A percentile compares a stretch with the other conserved stretches of the same genome.
Conservation (phyloP, 1,140 invertebrate genomes). For the Ostrea edulis region DNA sequence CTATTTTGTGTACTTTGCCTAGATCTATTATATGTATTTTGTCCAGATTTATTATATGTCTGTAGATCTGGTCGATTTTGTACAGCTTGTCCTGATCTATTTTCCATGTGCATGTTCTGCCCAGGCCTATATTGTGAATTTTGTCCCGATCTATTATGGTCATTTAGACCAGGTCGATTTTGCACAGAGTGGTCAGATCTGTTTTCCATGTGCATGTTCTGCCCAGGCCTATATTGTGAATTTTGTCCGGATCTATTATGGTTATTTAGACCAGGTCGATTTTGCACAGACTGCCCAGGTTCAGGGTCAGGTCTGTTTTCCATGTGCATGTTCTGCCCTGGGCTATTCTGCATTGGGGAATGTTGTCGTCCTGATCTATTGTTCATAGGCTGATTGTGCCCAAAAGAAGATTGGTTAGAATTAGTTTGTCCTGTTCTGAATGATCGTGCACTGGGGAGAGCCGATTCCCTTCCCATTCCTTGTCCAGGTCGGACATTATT, state of each 20-base stretch:
- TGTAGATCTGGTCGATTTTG: not conserved
- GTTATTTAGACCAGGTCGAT: not conserved
- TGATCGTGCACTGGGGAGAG: not conserved
- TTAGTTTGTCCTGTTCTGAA: not conserved
- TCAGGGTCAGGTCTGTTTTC: not conserved
- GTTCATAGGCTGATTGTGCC: not conserved
- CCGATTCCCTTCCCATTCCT: not conserved
- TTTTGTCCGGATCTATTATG: not conserved
- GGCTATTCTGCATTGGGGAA: not conserved
- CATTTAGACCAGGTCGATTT: not conserved
- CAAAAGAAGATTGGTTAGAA: not conserved
- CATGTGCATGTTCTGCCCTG: not conserved
- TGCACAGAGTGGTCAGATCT: too few relatives aligned
- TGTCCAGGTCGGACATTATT: not conserved
- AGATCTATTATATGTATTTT: not conserved
- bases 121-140: not conserved
- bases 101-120: not conserved
- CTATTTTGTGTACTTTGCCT: not conserved
- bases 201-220: not conserved
- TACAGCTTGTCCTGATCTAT: too few relatives aligned
- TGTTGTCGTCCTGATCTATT: not conserved
- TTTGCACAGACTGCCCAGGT: not conserved
- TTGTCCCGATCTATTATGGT: not conserved
- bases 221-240: not conserved
- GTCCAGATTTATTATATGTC: not conserved